These are phyloP conservation scores for Lanius ludovicianus DNA, from an alignment of 2,113 vertebrate genomes.

Conservation along the genomic window DNA sequence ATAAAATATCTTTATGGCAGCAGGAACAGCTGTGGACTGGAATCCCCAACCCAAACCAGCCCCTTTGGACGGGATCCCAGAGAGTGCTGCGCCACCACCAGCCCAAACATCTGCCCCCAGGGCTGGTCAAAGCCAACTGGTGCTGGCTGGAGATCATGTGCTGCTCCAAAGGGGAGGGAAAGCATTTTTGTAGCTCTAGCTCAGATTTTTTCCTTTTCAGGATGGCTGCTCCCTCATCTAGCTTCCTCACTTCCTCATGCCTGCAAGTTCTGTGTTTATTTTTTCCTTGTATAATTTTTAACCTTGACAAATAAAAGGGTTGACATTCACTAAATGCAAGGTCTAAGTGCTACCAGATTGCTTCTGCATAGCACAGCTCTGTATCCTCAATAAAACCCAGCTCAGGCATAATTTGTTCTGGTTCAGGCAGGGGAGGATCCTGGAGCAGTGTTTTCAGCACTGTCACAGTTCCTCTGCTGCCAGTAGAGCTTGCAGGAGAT, in stretches of 20 bases:
- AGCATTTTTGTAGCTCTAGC: background rate
- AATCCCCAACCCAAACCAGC: background rate
- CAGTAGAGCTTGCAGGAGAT: background rate
- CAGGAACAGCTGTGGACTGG: background rate
- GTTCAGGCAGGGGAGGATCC: background rate
- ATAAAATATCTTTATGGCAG: background rate
- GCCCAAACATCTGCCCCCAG: fast-evolving
- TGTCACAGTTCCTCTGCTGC: background rate
- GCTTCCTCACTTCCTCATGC: background rate
- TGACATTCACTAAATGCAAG: background rate
- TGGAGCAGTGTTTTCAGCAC: background rate
- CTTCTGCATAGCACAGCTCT: background rate
- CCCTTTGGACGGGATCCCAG: background rate
- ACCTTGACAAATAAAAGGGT: background rate
- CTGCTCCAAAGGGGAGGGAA: background rate
- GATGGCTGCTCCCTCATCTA: background rate
- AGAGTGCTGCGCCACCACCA: background rate
- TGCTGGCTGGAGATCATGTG: background rate
- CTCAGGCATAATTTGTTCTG: background rate
- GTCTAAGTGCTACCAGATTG: conserved; percentile 3
- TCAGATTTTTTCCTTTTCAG: background rate
- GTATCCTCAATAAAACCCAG: background rate
- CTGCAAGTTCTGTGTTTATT: conserved; percentile 9
- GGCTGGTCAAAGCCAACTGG: background rate
- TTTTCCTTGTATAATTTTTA: conserved; percentile 21